phyloP scores from a whole-genome alignment of 2,797 vertebrate species.

The Fratercula arctica region DNA sequence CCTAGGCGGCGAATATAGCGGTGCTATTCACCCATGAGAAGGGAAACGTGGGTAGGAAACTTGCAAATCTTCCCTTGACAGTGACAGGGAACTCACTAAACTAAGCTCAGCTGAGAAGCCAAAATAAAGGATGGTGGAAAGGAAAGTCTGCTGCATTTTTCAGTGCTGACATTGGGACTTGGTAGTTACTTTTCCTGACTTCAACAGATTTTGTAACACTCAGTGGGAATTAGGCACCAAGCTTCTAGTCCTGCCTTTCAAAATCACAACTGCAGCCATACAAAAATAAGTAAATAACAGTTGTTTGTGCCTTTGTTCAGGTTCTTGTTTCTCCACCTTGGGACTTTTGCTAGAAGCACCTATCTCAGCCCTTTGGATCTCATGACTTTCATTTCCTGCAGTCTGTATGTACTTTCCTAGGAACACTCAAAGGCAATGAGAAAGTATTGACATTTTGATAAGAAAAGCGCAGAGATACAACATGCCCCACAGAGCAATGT shows the following conservation, averaged over 20 bases:
- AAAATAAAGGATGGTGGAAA: neutral
- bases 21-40: neutral
- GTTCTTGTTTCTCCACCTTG: neutral
- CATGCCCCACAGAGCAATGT: neutral
- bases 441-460: slow-evolving; percentile 63
- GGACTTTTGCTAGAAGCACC: neutral
- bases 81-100: neutral
- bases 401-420: slow-evolving; percentile 8
- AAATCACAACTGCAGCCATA: neutral
- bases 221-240: neutral
- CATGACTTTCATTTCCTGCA: slow-evolving; percentile 30
- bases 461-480: slow-evolving; percentile 12
- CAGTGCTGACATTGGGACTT: neutral
- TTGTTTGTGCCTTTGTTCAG: neutral
- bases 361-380: slow-evolving; percentile 4
- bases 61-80: neutral
- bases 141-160: neutral
- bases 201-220: neutral
- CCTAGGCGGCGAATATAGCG: neutral
- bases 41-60: neutral
- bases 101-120: neutral
- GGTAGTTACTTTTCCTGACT: neutral
- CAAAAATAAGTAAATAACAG: neutral
- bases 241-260: neutral
- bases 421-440: slow-evolving; percentile 29